A percentile compares a stretch with the other conserved stretches of the same genome.
phyloP scores from a whole-genome alignment of 2,888 invertebrate genomes.

The Sinopyrophorus schimmeli region DNA sequence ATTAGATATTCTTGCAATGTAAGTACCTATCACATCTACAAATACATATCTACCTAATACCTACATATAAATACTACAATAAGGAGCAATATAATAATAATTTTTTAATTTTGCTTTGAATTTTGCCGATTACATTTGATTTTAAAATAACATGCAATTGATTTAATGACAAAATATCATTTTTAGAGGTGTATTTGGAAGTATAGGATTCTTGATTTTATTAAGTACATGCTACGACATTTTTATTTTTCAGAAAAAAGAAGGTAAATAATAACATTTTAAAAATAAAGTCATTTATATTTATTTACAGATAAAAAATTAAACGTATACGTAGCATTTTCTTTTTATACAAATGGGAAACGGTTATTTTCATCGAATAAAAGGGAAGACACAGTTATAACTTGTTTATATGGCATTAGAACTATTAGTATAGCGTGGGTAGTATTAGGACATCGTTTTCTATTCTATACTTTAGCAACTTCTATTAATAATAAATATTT shows the following conservation, averaged over 20 bases:
- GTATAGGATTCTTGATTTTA: constrained; percentile 6
- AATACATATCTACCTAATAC: too few species aligned
- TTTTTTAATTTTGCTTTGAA: too few species aligned
- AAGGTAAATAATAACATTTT: constrained; percentile 7
- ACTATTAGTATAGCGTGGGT: constrained; percentile 56
- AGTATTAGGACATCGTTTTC: constrained; percentile 52
- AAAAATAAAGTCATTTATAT: background rate
- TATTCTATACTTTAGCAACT: constrained; percentile 17
- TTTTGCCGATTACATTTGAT: background rate
- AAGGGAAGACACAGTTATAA: constrained; percentile 40
- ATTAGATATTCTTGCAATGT: constrained; percentile 3
- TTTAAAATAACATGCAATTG: too few species aligned
- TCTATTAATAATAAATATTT: constrained; percentile 24
- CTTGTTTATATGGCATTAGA: constrained; percentile 54
- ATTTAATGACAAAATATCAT: background rate
- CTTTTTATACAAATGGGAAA: constrained; percentile 52
- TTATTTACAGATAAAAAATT: constrained; percentile 18
- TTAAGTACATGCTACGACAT: constrained; percentile 30
- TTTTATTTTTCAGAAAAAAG: constrained; percentile 23
- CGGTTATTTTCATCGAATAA: constrained; percentile 49
- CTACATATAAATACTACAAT: too few species aligned
- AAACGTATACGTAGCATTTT: constrained; percentile 42
- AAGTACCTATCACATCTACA: background rate
- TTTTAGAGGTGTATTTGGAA: constrained; percentile 13
- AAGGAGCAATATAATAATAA: too few species aligned